Evolutionary conservation across 2,113 vertebrate species (phyloP).

Genomic region (Nothocercus julius): DNA sequence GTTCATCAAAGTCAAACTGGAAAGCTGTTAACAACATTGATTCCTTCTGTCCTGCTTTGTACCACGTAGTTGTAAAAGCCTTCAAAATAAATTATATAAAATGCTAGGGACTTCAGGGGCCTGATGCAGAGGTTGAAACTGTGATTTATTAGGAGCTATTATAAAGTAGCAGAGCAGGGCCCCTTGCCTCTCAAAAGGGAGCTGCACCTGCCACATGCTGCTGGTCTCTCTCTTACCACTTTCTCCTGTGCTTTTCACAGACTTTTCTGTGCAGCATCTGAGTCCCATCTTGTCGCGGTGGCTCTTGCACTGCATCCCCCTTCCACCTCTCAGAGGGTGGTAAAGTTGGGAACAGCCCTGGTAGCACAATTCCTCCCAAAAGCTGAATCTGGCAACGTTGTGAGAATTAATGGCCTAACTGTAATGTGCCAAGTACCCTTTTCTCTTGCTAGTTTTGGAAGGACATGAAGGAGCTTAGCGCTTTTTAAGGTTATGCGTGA

Average conservation of each 20-base stretch:
- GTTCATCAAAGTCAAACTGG: background rate
- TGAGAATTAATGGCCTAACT: background rate
- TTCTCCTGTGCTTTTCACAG: background rate
- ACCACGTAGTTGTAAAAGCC: background rate
- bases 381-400: background rate
- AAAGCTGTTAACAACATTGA: background rate
- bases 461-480: background rate
- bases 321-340: background rate
- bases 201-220: no score
- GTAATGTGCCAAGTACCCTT: background rate
- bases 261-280: background rate
- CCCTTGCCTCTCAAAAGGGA: background rate
- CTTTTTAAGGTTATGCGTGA: background rate
- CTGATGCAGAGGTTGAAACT: background rate
- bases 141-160: background rate
- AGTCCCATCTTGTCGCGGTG: accelerated
- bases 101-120: background rate
- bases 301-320: background rate
- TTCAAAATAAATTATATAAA: background rate
- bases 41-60: background rate
- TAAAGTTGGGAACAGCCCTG: background rate
- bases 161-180: background rate
- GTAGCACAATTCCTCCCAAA: background rate
- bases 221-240: background rate
- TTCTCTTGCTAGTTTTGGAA: background rate